Percentiles rank a stretch among this genome's conserved stretches.
Conservation (phyloP, 1,140 invertebrate species). For the Lepidurus apus region DNA sequence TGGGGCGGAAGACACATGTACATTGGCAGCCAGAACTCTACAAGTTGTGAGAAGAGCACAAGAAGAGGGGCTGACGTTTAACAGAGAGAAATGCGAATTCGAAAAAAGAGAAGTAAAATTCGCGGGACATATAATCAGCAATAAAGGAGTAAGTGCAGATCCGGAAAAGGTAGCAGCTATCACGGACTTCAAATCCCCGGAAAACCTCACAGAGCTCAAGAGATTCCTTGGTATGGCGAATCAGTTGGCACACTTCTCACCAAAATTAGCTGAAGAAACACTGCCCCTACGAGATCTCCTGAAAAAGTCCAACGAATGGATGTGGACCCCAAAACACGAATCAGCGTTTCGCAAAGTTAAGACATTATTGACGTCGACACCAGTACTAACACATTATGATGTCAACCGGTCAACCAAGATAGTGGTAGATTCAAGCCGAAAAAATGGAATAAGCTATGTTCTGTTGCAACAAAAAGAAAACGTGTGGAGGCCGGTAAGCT, state of each 20-base stretch:
- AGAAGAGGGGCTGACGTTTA: constrained; percentile 38
- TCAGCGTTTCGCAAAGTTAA: neutral
- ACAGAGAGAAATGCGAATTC: constrained; percentile 42
- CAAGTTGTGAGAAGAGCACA: constrained; percentile 18
- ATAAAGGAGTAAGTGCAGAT: too few relatives aligned
- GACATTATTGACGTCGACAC: neutral
- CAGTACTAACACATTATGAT: neutral
- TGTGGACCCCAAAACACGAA: neutral
- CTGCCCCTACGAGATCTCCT: constrained; percentile 21
- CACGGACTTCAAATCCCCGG: too few relatives aligned
- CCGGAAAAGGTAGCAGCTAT: too few relatives aligned
- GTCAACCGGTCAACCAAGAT: neutral
- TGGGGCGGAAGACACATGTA: constrained; percentile 38
- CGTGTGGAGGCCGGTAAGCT: neutral
- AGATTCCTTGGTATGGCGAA: constrained; percentile 42
- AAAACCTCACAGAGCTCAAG: constrained; percentile 41
- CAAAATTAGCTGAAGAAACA: neutral
- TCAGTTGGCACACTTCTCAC: neutral
- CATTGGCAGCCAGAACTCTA: constrained; percentile 34
- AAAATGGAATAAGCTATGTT: neutral
- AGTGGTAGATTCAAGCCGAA: neutral
- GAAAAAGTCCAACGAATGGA: constrained; percentile 1
- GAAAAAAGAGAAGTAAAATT: constrained; percentile 42
- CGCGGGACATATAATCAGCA: too few relatives aligned
- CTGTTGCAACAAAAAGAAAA: neutral